Base-by-base conservation (phyloP, 2,113 vertebrate genomes). In the Polyodon spathula region DNA sequence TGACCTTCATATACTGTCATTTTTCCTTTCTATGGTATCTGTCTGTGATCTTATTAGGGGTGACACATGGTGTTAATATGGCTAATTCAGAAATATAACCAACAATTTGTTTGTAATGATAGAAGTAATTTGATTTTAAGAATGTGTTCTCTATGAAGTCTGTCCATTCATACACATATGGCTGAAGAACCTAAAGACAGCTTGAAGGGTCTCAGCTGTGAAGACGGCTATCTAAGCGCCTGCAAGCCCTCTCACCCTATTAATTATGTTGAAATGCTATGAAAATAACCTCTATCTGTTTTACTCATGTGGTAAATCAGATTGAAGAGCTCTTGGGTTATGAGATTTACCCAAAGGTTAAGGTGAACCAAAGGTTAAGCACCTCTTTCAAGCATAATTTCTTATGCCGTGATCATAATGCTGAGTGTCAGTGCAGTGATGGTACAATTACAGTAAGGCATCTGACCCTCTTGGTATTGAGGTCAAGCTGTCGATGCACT, bases 221-320 rank as follows among this genome's bases (percentile, higher is more conserved):
- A 56, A 40, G 1, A 60, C 60, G 67, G 75, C 68, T 61, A 39
- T 71, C 41, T 14, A 15, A 50, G 64, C 69, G 62, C 68, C 66
- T 69, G 59, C 41, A 69, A 57, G 46, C 27, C 1, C 68, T 73
- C 62, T 76, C 73, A 67, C 44, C 59, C 75, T 12, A 8, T 55
- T 50, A 54, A 50, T 63, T 17, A 15, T 8, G 10, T 15, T 14
- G 40, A 38, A 12, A 55, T 61, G 66, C 62, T 72, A 62, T 70
- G 67, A 66, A 74, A 67, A 52, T 63, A 58, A 58, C 68, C 60
- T 57, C 64, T 44, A 27, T 64, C 60, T 69, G 9, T 63, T 5
- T 1, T 51, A 66, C 75, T 72, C 67, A 50, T 72, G 53, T 59
- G 71, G 37, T 66, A 71, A 77, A 77, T 78, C 55, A 71, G 54